A percentile compares a stretch with the other conserved stretches of the same genome.
Conservation (phyloP, 1,140 invertebrate species). For the Aphaenogaster ashmeadi region DNA sequence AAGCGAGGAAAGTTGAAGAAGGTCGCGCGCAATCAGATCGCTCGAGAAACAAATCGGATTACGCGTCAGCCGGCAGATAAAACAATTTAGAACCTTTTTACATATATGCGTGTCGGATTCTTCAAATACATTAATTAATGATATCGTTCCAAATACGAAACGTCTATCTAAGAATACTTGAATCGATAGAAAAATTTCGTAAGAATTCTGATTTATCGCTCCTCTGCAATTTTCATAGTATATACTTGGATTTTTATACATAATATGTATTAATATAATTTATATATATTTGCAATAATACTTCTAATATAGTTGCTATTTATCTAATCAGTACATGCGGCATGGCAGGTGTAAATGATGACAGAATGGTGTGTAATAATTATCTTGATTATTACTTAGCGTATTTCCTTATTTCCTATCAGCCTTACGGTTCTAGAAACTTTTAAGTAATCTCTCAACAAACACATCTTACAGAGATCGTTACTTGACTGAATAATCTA, state of each 20-base stretch:
- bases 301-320: background rate
- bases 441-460: conserved; percentile 4
- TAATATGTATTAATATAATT: background rate
- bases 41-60: conserved; percentile 63
- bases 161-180: background rate
- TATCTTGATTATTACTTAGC: background rate
- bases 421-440: background rate
- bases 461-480: background rate
- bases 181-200: background rate
- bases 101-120: background rate
- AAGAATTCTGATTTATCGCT: background rate
- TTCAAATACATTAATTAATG: conserved; percentile 49
- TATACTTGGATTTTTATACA: background rate
- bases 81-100: conserved; percentile 42
- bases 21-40: conserved; percentile 57
- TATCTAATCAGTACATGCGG: background rate
- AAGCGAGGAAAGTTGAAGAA: conserved; percentile 50
- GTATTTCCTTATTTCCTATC: background rate
- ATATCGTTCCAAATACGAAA: conserved; percentile 10
- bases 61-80: conserved; percentile 57
- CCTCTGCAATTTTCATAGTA: background rate
- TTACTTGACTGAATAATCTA: conserved; percentile 26
- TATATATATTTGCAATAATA: conserved; percentile 4
- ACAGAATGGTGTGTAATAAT: background rate
- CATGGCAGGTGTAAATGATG: too few species aligned